phyloP scores from a whole-genome alignment of 1,140 invertebrate species.

The Panulirus ornatus region DNA sequence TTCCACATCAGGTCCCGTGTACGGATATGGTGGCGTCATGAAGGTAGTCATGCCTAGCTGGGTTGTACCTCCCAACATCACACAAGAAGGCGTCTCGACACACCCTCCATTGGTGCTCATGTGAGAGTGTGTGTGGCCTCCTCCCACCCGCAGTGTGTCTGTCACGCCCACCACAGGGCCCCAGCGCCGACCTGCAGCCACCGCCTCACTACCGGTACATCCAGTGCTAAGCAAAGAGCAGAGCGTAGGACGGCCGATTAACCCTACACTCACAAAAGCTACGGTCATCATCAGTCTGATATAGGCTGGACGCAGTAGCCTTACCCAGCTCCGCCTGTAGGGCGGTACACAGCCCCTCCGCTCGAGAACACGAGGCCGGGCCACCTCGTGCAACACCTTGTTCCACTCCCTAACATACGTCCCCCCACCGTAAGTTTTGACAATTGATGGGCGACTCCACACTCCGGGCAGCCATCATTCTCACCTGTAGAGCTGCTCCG shows the following conservation, averaged over 20 bases:
- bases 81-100: no score
- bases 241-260: background rate
- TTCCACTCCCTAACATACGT: conserved; percentile 7
- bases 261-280: conserved; percentile 39
- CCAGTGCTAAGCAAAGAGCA: conserved; percentile 27
- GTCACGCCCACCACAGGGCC: conserved; percentile 27
- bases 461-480: conserved; percentile 1
- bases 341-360: background rate
- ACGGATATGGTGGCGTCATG: no score
- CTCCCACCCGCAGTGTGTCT: background rate
- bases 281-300: conserved; percentile 49
- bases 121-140: no score
- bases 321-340: background rate
- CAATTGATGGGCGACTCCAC: conserved; percentile 34
- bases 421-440: conserved; percentile 1
- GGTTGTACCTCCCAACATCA: no score
- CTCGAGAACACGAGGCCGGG: no score
- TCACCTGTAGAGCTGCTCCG: background rate
- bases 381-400: background rate
- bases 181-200: background rate
- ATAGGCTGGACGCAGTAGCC: background rate
- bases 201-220: conserved; percentile 16
- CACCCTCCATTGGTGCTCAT: no score
- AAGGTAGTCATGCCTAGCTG: no score
- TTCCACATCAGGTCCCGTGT: no score